Percentiles rank a stretch among this genome's conserved stretches.
Conservation (phyloP, 2,113 vertebrate genomes). For the Ctenodactylus gundi region DNA sequence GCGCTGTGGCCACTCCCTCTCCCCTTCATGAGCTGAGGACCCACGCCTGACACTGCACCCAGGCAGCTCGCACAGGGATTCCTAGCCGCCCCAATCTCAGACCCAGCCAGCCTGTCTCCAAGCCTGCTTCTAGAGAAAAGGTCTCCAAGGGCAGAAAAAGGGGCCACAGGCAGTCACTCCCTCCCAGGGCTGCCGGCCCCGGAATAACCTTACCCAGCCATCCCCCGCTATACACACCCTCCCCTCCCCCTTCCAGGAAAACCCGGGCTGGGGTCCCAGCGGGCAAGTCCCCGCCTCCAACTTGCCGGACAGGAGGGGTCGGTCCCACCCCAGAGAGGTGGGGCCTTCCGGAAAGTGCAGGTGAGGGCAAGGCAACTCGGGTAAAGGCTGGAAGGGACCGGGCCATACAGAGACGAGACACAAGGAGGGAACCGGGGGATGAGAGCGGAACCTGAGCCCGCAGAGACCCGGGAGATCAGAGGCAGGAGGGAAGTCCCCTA, state of each 20-base stretch:
- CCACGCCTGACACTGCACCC: background rate
- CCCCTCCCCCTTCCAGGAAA: background rate
- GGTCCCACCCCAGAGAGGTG: constrained; percentile 3
- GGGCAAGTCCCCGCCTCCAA: constrained; percentile 7
- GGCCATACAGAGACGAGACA: background rate
- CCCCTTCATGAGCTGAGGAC: background rate
- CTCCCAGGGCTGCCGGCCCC: background rate
- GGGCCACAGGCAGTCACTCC: background rate
- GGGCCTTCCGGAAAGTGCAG: constrained; percentile 18
- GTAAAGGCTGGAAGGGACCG: background rate
- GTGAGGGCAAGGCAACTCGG: background rate
- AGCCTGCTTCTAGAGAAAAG: background rate
- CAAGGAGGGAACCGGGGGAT: background rate
- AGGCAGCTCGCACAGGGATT: background rate
- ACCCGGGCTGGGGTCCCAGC: background rate
- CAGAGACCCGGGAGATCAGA: background rate
- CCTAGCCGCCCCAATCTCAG: background rate
- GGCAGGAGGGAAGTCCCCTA: constrained; percentile 34
- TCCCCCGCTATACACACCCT: background rate
- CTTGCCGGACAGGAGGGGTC: background rate
- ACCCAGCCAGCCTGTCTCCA: background rate
- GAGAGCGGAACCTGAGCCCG: background rate
- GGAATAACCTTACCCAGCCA: background rate
- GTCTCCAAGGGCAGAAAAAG: background rate
- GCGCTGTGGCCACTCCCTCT: background rate